These are phyloP conservation scores for Garrulus glandarius DNA, from an alignment of 2,797 vertebrate genomes.

Conservation along the genomic window DNA sequence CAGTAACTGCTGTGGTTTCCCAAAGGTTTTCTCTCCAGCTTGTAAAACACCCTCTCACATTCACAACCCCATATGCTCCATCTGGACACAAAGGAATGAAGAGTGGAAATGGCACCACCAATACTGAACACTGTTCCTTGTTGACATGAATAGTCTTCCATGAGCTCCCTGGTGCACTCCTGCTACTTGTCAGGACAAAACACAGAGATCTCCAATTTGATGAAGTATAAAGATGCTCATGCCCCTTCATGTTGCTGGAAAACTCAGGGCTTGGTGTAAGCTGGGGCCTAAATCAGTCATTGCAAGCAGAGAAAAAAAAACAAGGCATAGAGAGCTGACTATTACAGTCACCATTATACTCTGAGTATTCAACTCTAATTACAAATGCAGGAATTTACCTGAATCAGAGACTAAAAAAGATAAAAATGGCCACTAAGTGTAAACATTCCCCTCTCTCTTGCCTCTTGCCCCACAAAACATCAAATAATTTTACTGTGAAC, in stretches of 20 bases:
- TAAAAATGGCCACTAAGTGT: neutral
- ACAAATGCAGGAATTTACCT: neutral
- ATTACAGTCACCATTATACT: neutral
- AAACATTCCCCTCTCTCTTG: neutral
- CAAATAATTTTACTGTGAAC: neutral
- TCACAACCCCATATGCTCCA: neutral
- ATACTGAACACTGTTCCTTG: neutral
- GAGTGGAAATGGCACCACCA: neutral
- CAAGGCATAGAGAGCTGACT: neutral
- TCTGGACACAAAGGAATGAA: neutral
- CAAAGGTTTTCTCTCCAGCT: neutral
- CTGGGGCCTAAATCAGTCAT: neutral
- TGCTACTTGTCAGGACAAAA: neutral
- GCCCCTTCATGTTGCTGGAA: neutral
- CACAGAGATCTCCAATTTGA: neutral
- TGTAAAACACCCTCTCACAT: neutral
- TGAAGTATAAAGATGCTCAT: neutral
- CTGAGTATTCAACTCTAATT: neutral
- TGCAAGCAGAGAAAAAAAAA: neutral
- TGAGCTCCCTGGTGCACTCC: accelerated
- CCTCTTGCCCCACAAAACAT: neutral
- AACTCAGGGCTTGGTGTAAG: neutral
- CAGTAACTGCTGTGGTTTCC: neutral
- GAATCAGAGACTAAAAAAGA: neutral
- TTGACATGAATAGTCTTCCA: neutral